These are phyloP conservation scores for Pluvialis apricaria DNA, from an alignment of 2,113 vertebrate genomes.

Conservation along the genomic window DNA sequence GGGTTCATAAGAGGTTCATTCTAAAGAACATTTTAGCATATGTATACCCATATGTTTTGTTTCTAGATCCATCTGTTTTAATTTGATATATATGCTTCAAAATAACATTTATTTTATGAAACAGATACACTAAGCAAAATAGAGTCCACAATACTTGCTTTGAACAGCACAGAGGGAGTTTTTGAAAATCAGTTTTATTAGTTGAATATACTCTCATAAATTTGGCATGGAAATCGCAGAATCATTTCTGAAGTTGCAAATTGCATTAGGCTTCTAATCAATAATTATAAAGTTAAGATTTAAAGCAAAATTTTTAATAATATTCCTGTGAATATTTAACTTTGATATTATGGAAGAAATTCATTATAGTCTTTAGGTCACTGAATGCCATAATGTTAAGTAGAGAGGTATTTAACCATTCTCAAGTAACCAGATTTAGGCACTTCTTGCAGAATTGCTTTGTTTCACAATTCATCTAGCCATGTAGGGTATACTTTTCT, in stretches of 20 bases:
- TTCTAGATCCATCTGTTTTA: slow-evolving; percentile 64
- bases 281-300: neutral
- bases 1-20: neutral
- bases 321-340: neutral
- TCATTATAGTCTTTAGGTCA: neutral
- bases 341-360: neutral
- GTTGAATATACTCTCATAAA: neutral
- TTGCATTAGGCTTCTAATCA: neutral
- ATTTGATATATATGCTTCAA: slow-evolving; percentile 49
- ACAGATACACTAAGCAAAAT: slow-evolving; percentile 19
- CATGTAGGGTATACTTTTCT: neutral
- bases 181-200: neutral
- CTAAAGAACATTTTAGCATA: slow-evolving; percentile 65
- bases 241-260: neutral
- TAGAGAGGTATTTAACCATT: neutral
- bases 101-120: slow-evolving; percentile 54
- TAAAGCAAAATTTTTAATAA: neutral
- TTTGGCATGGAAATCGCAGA: neutral
- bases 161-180: neutral
- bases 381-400: neutral
- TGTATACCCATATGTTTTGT: slow-evolving; percentile 63
- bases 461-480: neutral
- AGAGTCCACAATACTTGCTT: neutral
- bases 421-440: neutral
- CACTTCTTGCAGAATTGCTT: neutral